Evolutionary conservation across 2,888 invertebrate species (phyloP).

Genomic region (Aspidapion aeneum): DNA sequence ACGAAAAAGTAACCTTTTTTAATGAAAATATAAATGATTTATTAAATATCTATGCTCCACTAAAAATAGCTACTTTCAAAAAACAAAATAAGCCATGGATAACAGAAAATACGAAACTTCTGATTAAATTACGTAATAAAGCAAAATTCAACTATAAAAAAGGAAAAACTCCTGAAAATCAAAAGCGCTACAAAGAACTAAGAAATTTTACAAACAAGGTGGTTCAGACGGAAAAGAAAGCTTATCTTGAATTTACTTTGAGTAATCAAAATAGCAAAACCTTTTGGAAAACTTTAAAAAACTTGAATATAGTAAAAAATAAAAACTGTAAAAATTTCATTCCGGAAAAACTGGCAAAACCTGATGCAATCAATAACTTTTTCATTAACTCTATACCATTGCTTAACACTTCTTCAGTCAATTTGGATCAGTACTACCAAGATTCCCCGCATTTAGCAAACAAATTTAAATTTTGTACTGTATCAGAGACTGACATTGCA

Average conservation of each 20-base stretch:
- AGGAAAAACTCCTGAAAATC: neutral
- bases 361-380: constrained; percentile 1
- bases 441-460: neutral
- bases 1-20: constrained; percentile 3
- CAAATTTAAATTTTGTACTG: neutral
- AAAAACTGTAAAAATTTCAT: neutral
- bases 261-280: neutral
- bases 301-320: neutral
- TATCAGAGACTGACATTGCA: neutral
- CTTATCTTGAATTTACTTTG: neutral
- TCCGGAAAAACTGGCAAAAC: neutral
- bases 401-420: neutral
- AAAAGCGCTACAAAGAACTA: neutral
- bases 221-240: neutral
- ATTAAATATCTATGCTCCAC: neutral
- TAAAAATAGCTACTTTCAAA: neutral
- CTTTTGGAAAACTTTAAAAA: constrained; percentile 1
- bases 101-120: neutral
- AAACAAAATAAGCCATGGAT: neutral
- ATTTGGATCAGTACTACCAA: neutral
- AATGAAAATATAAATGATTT: constrained; percentile 2
- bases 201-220: neutral
- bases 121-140: neutral
- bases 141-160: neutral
- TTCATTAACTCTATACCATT: constrained; percentile 4